phyloP scores from a whole-genome alignment of 2,888 invertebrate genomes.

The Oscheius sp. region DNA sequence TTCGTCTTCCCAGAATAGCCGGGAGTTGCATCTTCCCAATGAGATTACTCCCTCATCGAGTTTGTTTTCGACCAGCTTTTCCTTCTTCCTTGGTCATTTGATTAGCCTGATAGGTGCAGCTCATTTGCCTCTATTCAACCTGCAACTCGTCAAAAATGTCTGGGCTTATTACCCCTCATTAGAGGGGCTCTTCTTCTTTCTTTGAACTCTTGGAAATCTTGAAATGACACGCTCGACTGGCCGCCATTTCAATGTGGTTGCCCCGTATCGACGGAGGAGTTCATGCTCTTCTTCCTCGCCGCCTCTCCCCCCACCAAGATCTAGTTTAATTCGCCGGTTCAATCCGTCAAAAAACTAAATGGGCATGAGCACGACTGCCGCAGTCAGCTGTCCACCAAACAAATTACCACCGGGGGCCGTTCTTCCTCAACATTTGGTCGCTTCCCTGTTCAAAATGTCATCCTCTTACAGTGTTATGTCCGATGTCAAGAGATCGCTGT shows the following conservation, averaged over 20 bases:
- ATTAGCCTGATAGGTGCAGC: too few species aligned
- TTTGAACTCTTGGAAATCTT: too few species aligned
- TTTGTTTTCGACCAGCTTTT: background rate
- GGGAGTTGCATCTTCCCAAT: background rate
- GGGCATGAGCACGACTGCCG: background rate
- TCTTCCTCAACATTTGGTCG: background rate
- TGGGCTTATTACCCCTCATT: background rate
- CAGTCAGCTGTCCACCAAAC: conserved; percentile 4
- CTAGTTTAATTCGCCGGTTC: too few species aligned
- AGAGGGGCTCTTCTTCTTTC: background rate
- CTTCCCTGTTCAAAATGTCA: background rate
- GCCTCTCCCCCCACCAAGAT: too few species aligned
- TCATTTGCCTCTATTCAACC: too few species aligned
- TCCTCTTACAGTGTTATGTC: conserved; percentile 59
- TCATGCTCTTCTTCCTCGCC: too few species aligned
- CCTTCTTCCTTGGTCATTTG: background rate
- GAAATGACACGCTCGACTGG: too few species aligned
- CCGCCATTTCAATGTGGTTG: too few species aligned
- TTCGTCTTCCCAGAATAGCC: too few species aligned
- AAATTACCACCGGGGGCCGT: background rate
- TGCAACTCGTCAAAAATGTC: too few species aligned
- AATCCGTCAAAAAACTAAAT: too few species aligned
- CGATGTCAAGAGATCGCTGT: conserved; percentile 59
- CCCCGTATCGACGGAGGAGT: too few species aligned
- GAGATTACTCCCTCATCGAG: background rate